Percentiles rank a stretch among this genome's conserved stretches.
phyloP scores from a whole-genome alignment of 2,888 invertebrate genomes.

The Stenolophus ochropezus region DNA sequence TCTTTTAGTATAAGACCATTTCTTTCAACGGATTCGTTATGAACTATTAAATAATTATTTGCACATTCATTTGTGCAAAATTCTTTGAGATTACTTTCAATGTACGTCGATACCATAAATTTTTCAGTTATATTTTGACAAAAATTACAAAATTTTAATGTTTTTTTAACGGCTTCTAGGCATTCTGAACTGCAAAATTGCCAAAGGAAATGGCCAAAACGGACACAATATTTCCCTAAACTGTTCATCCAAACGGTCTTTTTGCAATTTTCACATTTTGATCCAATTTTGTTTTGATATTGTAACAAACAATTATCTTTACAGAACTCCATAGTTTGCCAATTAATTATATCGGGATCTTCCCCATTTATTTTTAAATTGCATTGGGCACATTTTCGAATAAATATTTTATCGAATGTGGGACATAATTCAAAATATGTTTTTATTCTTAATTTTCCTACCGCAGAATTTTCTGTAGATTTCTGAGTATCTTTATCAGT shows the following conservation, averaged over 20 bases:
- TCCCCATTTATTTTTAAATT: not conserved
- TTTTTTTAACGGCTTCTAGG: constrained; percentile 87
- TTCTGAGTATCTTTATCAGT: no score
- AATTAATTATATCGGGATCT: constrained; percentile 74
- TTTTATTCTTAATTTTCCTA: no score
- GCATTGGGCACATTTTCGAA: constrained; percentile 2
- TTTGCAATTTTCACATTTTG: constrained; percentile 85
- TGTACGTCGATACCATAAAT: not conserved
- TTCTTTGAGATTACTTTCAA: not conserved
- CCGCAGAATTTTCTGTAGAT: no score
- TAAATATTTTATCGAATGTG: not conserved
- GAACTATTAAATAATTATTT: not conserved
- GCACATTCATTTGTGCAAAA: not conserved
- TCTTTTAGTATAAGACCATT: not conserved
- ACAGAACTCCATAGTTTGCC: constrained; percentile 93
- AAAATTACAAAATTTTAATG: constrained; percentile 88
- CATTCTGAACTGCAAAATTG: constrained; percentile 90
- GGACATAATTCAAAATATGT: no score
- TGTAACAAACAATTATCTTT: constrained; percentile 84
- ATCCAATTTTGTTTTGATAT: constrained; percentile 81
- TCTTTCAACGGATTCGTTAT: not conserved
- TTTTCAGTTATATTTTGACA: constrained; percentile 85
- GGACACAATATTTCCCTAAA: constrained; percentile 89
- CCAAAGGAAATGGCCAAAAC: constrained; percentile 88
- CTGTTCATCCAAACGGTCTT: constrained; percentile 78